These are phyloP conservation scores for Amphipyra berbera DNA, from an alignment of 2,888 invertebrate genomes.

Conservation along the genomic window DNA sequence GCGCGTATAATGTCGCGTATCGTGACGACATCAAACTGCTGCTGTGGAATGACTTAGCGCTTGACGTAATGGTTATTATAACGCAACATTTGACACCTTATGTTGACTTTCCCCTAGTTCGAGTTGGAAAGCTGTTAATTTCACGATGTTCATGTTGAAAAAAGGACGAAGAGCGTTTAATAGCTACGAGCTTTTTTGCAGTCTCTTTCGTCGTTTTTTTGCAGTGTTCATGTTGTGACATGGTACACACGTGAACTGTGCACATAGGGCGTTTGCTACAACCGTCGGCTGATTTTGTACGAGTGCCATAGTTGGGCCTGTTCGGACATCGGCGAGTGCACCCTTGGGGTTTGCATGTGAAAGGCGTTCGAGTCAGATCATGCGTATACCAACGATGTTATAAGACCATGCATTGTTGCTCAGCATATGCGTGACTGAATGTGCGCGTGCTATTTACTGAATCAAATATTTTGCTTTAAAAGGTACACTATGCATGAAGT, in stretches of 20 bases:
- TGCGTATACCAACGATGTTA: slow-evolving; percentile 9
- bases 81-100: slow-evolving; percentile 54
- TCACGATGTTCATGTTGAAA: slow-evolving; percentile 28
- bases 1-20: slow-evolving; percentile 53
- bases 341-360: slow-evolving; percentile 2
- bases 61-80: slow-evolving; percentile 50
- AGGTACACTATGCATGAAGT: too few species aligned
- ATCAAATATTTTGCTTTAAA: too few species aligned
- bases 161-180: slow-evolving; percentile 23
- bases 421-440: too few species aligned
- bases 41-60: slow-evolving; percentile 41
- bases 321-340: neutral
- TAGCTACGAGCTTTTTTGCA: slow-evolving; percentile 20
- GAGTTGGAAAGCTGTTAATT: slow-evolving; percentile 42
- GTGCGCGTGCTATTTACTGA: too few species aligned
- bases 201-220: slow-evolving; percentile 14
- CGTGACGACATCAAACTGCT: slow-evolving; percentile 51
- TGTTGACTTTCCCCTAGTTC: slow-evolving; percentile 38
- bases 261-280: slow-evolving; percentile 4
- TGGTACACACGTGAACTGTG: slow-evolving; percentile 5
- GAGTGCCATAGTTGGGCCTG: neutral
- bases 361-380: slow-evolving; percentile 9
- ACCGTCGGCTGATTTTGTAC: slow-evolving; percentile 17
- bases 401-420: too few species aligned
- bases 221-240: slow-evolving; percentile 12